These are phyloP conservation scores for Acrossocheilus fasciatus DNA, from an alignment of 2,797 vertebrate species.

Conservation along the genomic window DNA sequence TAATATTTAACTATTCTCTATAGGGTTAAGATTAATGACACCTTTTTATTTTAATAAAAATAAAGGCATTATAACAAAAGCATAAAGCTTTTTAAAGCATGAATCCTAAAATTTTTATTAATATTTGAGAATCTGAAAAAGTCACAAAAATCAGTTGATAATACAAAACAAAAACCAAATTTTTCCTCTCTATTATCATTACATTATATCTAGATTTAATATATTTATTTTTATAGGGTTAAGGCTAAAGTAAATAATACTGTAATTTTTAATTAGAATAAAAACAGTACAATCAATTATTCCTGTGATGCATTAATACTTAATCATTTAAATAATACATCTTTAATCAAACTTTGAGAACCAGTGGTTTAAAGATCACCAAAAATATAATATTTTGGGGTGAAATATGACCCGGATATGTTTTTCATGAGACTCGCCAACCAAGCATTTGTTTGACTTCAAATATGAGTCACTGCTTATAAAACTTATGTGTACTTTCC, in stretches of 20 bases:
- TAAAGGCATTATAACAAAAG: not conserved
- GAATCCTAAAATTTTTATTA: not conserved
- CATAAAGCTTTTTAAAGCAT: not conserved
- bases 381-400: not conserved
- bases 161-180: no score
- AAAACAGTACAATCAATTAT: not conserved
- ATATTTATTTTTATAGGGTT: not conserved
- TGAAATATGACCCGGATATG: not conserved
- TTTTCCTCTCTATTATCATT: no score
- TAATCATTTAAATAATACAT: not conserved
- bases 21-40: not conserved
- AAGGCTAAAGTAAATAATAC: not conserved
- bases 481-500: not conserved
- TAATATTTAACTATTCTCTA: not conserved
- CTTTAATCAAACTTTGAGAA: not conserved
- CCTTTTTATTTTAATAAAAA: not conserved
- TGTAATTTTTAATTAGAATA: not conserved
- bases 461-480: not conserved
- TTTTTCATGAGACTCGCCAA: not conserved
- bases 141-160: no score
- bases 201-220: no score
- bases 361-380: not conserved
- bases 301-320: not conserved
- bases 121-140: no score
- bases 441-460: conserved; percentile 18